Base-by-base conservation (phyloP, 2,113 vertebrate species). In the Cichladusa arquata region DNA sequence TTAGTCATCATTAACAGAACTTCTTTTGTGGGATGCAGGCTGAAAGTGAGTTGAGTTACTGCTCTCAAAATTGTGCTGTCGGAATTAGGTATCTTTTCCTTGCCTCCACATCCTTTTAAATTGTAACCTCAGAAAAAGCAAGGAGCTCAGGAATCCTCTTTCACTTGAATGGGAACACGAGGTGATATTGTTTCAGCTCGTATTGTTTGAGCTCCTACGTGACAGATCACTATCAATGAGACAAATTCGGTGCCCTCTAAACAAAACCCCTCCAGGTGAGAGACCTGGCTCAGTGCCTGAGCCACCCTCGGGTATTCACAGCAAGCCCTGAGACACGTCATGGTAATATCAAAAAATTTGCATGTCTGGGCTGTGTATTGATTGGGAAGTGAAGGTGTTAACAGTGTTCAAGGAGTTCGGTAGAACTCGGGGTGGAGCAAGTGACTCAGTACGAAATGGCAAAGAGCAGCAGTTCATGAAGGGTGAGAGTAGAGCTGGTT, bases 351-450 rank as follows among this genome's bases (percentile, higher is more conserved):
- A 26, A 13, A 81, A 60, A 8, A 12, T 24, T 20, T 3, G 44
- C 26, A 0, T n/a, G 69, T 79, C 47, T 54, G 69, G 36, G n/a
- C 65, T 79, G 33, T 14, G 6, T n/a, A 73, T 76, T 56, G 61
- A 71, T 69, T 81, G 61, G 33, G 92, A 94, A 96, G 87, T 54
- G 38, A 77, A 48, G 64, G 60, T 89, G 76, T 89, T 89, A 53
- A 23, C 51, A 47, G 38, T 22, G 56, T 31, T 77, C 45, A 23
- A 80, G 48, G 73, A 58, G 62, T n/a, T 69, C 33, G 7, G 57
- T 36, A 33, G n/a, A 95, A 74, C 11, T 51, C 66, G 88, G 65
- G 86, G 36, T 81, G 80, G 76, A 60, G 81, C 58, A 4, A 72
- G 73, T 92, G 88, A 86, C 61, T 97, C 51, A 77, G 58, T 20